A percentile compares a stretch with the other conserved stretches of the same genome.
Conservation (phyloP, 2,797 vertebrate genomes). For the Myoxocephalus aenaeus region DNA sequence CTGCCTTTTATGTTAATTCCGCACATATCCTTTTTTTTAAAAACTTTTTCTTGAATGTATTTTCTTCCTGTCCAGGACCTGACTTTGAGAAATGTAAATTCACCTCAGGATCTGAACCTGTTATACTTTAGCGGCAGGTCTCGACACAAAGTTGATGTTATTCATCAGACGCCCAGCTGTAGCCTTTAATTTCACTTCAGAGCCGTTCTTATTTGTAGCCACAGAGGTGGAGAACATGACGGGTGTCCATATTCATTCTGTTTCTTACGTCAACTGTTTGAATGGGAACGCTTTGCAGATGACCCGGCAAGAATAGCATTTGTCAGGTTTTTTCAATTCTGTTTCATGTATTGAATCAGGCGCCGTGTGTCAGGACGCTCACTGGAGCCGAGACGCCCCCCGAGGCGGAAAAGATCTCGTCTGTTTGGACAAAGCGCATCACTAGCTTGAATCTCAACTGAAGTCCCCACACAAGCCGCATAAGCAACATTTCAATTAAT, state of each 20-base stretch:
- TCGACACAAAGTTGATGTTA: conserved; percentile 28
- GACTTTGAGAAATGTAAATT: conserved; percentile 63
- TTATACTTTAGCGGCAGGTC: conserved; percentile 43
- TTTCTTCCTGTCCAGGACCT: conserved; percentile 49
- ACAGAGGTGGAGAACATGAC: not conserved
- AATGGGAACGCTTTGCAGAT: not conserved
- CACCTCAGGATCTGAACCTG: conserved; percentile 55
- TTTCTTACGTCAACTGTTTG: not conserved
- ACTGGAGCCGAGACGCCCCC: not conserved
- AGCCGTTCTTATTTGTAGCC: conserved; percentile 14
- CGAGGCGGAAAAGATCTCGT: not conserved
- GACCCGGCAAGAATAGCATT: not conserved
- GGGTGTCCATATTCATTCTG: not conserved
- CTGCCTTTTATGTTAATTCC: conserved; percentile 78
- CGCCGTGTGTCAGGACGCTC: not conserved
- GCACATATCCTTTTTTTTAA: conserved; percentile 56
- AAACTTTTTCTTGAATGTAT: conserved; percentile 54
- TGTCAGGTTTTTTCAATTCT: conserved; percentile 7
- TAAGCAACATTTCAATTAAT: conserved; percentile 20
- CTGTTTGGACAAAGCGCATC: not conserved
- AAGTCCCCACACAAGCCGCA: conserved; percentile 16
- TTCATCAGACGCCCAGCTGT: not conserved
- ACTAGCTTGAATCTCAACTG: not conserved
- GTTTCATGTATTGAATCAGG: not conserved
- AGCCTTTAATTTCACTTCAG: not conserved